These are phyloP conservation scores for Solenodon paradoxus DNA, from an alignment of 2,113 vertebrate species.

Conservation along the genomic window DNA sequence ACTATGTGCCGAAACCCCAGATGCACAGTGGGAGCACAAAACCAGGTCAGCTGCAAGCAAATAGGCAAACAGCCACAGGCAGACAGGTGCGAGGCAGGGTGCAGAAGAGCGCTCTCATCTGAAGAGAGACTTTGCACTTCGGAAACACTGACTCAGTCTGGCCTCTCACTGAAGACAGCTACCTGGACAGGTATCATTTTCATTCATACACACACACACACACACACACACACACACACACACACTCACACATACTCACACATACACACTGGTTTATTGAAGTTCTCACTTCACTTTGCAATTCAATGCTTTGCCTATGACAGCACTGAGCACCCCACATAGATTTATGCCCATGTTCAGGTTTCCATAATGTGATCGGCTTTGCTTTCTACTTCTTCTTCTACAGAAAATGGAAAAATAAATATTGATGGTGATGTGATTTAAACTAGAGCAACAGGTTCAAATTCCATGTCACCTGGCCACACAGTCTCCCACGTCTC, in stretches of 20 bases:
- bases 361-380: not conserved
- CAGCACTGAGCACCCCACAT: not conserved
- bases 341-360: not conserved
- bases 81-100: not conserved
- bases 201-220: not conserved
- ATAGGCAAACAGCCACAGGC: not conserved
- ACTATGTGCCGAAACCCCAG: not conserved
- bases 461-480: not conserved
- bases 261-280: not conserved
- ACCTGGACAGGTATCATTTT: too few relatives aligned
- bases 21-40: not conserved
- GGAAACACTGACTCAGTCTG: not conserved
- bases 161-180: not conserved
- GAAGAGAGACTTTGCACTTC: not conserved
- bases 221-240: not conserved
- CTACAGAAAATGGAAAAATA: not conserved
- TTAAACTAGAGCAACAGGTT: too few relatives aligned
- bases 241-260: not conserved
- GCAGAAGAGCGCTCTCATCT: not conserved
- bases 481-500: fast-evolving
- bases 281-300: not conserved
- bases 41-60: not conserved
- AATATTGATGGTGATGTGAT: not conserved
- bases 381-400: not conserved
- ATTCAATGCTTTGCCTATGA: not conserved